A percentile compares a stretch with the other conserved stretches of the same genome.
phyloP scores from a whole-genome alignment of 1,140 invertebrate species.

The Polyergus mexicanus region DNA sequence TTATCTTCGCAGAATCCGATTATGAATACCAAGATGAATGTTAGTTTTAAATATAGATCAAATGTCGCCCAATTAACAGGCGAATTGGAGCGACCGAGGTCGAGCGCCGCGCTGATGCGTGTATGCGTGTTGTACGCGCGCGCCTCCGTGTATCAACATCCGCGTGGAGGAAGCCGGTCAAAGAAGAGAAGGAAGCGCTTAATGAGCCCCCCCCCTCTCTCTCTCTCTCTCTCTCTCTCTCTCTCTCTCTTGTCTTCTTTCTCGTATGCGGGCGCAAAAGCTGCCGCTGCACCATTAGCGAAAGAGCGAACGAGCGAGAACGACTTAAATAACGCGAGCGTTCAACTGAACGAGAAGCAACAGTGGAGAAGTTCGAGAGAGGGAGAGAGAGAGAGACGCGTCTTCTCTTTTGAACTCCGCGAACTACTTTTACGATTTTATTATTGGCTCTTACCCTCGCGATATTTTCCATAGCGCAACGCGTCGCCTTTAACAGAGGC shows the following conservation, averaged over 20 bases:
- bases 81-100: constrained; percentile 83
- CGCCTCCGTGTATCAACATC: constrained; percentile 42
- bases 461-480: constrained; percentile 74
- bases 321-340: constrained; percentile 80
- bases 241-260: constrained; percentile 32
- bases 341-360: constrained; percentile 57
- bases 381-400: constrained; percentile 50
- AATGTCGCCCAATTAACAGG: constrained; percentile 85
- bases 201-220: constrained; percentile 75
- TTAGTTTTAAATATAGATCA: constrained; percentile 3
- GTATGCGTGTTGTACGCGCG: constrained; percentile 27
- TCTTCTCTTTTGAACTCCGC: constrained; percentile 72
- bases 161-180: constrained; percentile 27
- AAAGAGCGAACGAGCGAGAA: constrained; percentile 60
- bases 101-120: constrained; percentile 50
- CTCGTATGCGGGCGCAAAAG: constrained; percentile 61
- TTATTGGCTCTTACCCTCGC: constrained; percentile 77
- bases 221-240: constrained; percentile 15
- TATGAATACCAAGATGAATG: constrained; percentile 33
- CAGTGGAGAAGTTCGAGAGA: constrained; percentile 48
- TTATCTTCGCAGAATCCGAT: neutral
- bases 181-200: constrained; percentile 70
- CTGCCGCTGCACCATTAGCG: constrained; percentile 79
- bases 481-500: constrained; percentile 74
- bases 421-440: constrained; percentile 80